Conservation (phyloP, 2,113 vertebrate species). For the Platysternon megacephalum region DNA sequence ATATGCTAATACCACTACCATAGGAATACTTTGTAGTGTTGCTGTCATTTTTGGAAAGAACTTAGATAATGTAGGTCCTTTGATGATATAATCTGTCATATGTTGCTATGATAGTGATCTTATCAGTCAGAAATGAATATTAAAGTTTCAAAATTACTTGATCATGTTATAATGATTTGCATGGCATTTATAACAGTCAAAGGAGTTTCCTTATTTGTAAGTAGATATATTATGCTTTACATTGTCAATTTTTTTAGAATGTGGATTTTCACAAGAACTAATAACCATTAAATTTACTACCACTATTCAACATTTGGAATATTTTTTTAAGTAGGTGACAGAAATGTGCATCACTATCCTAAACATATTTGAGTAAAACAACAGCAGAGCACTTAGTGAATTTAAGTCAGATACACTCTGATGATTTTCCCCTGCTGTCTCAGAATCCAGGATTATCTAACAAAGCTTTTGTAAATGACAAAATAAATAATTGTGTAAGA, state of each 20-base stretch:
- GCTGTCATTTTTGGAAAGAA: neutral
- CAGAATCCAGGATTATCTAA: neutral
- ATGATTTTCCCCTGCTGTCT: neutral
- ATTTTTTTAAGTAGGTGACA: neutral
- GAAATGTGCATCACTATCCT: neutral
- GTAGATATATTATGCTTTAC: neutral
- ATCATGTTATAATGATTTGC: neutral
- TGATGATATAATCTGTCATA: neutral
- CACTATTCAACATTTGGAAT: neutral
- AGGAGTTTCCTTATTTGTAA: neutral
- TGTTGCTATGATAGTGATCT: neutral
- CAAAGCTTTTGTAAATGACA: neutral
- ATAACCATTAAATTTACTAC: neutral
- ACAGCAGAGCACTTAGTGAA: neutral
- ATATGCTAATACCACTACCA: neutral
- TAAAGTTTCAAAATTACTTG: constrained; percentile 9
- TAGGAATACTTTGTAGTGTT: neutral
- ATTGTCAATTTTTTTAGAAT: neutral
- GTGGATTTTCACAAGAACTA: neutral
- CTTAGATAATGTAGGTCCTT: neutral
- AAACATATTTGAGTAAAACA: neutral
- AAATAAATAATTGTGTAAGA: neutral
- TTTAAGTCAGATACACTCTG: neutral
- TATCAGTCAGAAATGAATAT: neutral
- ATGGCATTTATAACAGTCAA: neutral